Conservation (phyloP, 2,888 invertebrate species). For the Tachina lurida region DNA sequence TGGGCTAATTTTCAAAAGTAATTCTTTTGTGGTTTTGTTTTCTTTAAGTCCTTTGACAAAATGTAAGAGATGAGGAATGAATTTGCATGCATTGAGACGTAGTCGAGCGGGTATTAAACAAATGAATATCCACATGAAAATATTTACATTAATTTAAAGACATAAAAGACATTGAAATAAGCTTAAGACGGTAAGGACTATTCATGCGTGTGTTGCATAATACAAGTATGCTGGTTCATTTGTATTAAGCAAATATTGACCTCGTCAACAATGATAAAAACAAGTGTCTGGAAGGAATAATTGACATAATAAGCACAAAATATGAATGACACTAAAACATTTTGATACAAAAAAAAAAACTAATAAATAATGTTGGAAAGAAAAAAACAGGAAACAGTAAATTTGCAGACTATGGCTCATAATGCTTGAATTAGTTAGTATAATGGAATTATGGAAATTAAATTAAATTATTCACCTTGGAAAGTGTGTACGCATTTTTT, state of each 20-base stretch:
- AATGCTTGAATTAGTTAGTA: too few species aligned
- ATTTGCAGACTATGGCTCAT: too few species aligned
- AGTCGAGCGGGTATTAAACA: constrained; percentile 23
- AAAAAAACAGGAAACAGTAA: neutral
- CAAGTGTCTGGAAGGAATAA: constrained; percentile 21
- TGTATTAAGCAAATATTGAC: constrained; percentile 51
- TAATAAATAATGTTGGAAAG: neutral
- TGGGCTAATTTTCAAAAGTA: constrained; percentile 54
- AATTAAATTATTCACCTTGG: too few species aligned
- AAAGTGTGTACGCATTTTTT: too few species aligned
- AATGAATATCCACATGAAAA: constrained; percentile 37
- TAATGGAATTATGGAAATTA: too few species aligned
- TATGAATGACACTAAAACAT: constrained; percentile 41
- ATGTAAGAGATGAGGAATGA: constrained; percentile 11
- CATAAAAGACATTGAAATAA: constrained; percentile 47
- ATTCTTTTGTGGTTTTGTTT: constrained; percentile 61
- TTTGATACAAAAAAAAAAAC: constrained; percentile 11
- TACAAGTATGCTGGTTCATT: neutral
- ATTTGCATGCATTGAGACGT: constrained; percentile 13
- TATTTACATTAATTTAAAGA: constrained; percentile 53
- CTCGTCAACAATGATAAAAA: constrained; percentile 26
- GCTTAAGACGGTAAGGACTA: constrained; percentile 28
- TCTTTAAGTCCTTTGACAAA: constrained; percentile 24
- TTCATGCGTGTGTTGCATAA: constrained; percentile 18
- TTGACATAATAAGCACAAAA: constrained; percentile 15